These are phyloP conservation scores for Phenacoccus solenopsis DNA, from an alignment of 1,140 invertebrate genomes.

Conservation along the genomic window DNA sequence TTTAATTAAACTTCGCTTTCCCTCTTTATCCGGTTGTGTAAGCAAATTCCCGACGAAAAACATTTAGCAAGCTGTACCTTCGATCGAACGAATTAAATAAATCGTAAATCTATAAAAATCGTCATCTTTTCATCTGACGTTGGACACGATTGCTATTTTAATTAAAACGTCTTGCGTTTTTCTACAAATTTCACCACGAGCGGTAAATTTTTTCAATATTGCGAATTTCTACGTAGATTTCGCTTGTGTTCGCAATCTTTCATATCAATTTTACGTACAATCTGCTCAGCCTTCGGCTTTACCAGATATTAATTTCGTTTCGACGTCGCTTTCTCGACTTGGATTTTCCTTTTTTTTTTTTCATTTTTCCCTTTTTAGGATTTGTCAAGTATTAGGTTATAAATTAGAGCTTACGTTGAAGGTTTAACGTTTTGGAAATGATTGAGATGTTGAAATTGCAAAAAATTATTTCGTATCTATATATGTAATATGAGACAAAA, in stretches of 20 bases:
- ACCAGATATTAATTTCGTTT: not conserved
- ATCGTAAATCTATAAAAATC: not conserved
- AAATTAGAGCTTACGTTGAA: too few species aligned
- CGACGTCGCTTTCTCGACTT: not conserved
- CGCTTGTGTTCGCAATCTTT: not conserved
- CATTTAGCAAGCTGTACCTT: too few species aligned
- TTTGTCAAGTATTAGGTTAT: too few species aligned
- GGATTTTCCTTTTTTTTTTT: not conserved
- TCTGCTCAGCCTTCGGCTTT: not conserved
- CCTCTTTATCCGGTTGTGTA: too few species aligned
- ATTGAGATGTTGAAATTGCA: too few species aligned
- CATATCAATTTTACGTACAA: not conserved
- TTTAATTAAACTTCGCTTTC: too few species aligned
- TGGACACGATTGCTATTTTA: not conserved
- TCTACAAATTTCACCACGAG: not conserved
- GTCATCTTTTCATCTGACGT: not conserved
- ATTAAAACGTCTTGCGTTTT: not conserved
- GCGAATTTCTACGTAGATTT: constrained; percentile 1
- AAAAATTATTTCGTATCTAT: too few species aligned
- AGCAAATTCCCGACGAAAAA: too few species aligned
- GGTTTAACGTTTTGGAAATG: too few species aligned
- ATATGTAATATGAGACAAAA: too few species aligned
- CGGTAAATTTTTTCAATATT: not conserved
- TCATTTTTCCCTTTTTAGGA: too few species aligned
- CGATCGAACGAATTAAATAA: not conserved